These are phyloP conservation scores for Caenorhabditis drosophilae DNA, from an alignment of 2,888 invertebrate genomes.

Conservation along the genomic window DNA sequence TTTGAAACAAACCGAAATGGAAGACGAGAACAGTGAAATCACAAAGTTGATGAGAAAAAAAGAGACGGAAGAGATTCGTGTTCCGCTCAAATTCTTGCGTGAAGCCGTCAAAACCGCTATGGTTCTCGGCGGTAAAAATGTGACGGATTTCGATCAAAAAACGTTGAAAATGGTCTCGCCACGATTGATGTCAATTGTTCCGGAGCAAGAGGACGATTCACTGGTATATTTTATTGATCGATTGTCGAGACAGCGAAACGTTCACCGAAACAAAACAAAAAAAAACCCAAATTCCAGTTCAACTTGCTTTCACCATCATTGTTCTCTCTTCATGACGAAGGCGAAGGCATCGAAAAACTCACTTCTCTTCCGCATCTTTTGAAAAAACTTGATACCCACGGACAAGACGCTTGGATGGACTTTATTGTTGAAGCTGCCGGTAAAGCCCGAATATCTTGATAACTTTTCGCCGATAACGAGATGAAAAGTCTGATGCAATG, in stretches of 20 bases:
- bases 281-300: slow-evolving; percentile 37
- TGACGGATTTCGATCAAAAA: slow-evolving; percentile 63
- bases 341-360: slow-evolving; percentile 56
- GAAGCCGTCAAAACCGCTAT: slow-evolving; percentile 58
- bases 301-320: slow-evolving; percentile 65
- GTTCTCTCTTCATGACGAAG: slow-evolving; percentile 64
- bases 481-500: too few relatives aligned
- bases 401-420: slow-evolving; percentile 66
- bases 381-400: slow-evolving; percentile 52
- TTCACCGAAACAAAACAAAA: too few relatives aligned
- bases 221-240: too few relatives aligned
- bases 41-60: slow-evolving; percentile 39
- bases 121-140: slow-evolving; percentile 60
- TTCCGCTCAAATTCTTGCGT: slow-evolving; percentile 57
- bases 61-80: slow-evolving; percentile 43
- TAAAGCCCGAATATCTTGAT: not conserved
- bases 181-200: slow-evolving; percentile 60
- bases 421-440: slow-evolving; percentile 66
- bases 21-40: slow-evolving; percentile 39
- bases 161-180: slow-evolving; percentile 63
- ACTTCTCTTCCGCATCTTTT: slow-evolving; percentile 58
- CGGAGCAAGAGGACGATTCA: slow-evolving; percentile 57
- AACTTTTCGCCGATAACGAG: too few relatives aligned
- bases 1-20: slow-evolving; percentile 35
- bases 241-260: too few relatives aligned